phyloP scores from a whole-genome alignment of 2,797 vertebrate genomes.

The Crenuchus spilurus region DNA sequence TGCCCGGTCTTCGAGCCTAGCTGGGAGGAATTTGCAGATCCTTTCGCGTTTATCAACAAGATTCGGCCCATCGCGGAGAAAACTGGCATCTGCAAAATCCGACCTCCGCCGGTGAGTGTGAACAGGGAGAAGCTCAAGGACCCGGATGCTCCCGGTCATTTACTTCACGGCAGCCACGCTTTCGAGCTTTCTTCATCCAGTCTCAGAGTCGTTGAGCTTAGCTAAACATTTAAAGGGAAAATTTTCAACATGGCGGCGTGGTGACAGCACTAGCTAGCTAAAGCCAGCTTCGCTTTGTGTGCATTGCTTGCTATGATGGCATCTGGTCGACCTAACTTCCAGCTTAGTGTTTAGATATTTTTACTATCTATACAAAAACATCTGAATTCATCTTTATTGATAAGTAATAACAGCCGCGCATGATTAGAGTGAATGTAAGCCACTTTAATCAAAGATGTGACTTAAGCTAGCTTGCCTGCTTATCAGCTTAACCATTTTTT shows the following conservation, averaged over 20 bases:
- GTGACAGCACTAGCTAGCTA: slow-evolving; percentile 64
- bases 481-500: background rate
- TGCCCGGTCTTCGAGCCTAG: slow-evolving; percentile 98
- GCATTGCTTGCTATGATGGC: slow-evolving; percentile 32
- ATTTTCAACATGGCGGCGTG: slow-evolving; percentile 85
- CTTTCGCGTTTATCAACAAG: slow-evolving; percentile 94
- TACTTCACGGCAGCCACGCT: slow-evolving; percentile 22
- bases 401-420: too few species aligned
- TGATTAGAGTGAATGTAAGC: background rate
- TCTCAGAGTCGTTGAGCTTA: slow-evolving; percentile 33
- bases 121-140: slow-evolving; percentile 12
- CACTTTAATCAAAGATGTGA: background rate
- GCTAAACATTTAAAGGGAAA: slow-evolving; percentile 78
- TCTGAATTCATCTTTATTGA: too few species aligned
- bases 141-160: slow-evolving; percentile 22
- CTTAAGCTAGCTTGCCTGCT: slow-evolving; percentile 3
- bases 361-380: too few species aligned
- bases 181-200: slow-evolving; percentile 4
- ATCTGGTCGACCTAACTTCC: background rate
- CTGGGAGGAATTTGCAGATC: slow-evolving; percentile 94
- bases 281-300: slow-evolving; percentile 81
- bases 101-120: slow-evolving; percentile 93
- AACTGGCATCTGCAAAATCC: slow-evolving; percentile 97
- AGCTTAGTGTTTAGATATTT: too few species aligned
- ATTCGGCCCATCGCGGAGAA: slow-evolving; percentile 96